phyloP scores from a whole-genome alignment of 2,113 vertebrate genomes.

The Brienomyrus longianalis region DNA sequence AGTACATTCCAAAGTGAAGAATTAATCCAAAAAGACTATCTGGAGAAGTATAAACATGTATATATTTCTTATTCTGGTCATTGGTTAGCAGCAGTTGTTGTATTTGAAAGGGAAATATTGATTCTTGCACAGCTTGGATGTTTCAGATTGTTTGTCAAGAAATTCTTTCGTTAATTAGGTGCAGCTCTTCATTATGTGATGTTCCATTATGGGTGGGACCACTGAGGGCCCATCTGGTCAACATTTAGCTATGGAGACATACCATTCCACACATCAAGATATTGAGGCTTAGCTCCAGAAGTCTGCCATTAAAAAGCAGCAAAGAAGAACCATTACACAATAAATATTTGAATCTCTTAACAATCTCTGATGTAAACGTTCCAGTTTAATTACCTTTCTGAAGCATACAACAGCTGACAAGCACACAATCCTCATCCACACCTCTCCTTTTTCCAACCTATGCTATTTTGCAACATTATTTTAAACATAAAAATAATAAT shows the following conservation, averaged over 20 bases:
- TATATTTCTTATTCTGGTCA: neutral
- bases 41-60: neutral
- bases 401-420: neutral
- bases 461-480: neutral
- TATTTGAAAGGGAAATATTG: neutral
- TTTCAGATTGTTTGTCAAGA: neutral
- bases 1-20: conserved; percentile 10
- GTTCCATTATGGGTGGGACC: neutral
- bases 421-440: neutral
- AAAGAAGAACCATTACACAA: neutral
- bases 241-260: neutral
- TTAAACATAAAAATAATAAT: too few species aligned
- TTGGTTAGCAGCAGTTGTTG: neutral
- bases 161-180: neutral
- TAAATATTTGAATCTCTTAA: neutral
- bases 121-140: neutral
- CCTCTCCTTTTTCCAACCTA: neutral
- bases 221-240: neutral
- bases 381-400: neutral
- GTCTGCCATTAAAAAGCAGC: neutral
- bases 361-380: neutral
- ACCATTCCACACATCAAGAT: neutral
- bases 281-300: neutral
- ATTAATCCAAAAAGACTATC: neutral
- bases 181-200: neutral